A percentile compares a stretch with the other conserved stretches of the same genome.
phyloP scores from a whole-genome alignment of 2,797 vertebrate species.

The Hippoglossus hippoglossus region DNA sequence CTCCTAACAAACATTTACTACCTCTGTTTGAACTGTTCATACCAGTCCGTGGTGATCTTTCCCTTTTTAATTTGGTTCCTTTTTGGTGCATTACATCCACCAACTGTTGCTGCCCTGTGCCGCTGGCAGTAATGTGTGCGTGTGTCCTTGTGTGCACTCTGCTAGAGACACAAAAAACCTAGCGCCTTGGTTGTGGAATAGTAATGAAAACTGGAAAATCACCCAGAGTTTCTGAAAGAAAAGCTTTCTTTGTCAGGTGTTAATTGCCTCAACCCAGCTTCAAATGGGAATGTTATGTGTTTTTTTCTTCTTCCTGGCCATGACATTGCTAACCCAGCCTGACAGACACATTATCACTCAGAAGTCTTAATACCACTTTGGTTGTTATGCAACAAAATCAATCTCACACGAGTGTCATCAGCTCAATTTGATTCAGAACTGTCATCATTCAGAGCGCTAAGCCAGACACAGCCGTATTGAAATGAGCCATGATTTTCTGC shows the following conservation, averaged over 20 bases:
- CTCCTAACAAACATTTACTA: not conserved
- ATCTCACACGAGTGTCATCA: slow-evolving; percentile 26
- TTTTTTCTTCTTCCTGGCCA: not conserved
- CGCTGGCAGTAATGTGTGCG: not conserved
- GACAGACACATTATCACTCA: slow-evolving; percentile 6
- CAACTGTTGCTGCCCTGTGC: not conserved
- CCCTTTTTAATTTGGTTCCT: not conserved
- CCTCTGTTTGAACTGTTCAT: not conserved
- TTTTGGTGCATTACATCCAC: not conserved
- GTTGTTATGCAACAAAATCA: slow-evolving; percentile 25
- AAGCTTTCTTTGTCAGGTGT: not conserved
- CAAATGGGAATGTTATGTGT: not conserved
- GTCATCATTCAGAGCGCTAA: slow-evolving; percentile 33
- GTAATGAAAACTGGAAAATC: not conserved
- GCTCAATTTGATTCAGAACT: slow-evolving; percentile 36
- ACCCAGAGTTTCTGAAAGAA: slow-evolving; percentile 1
- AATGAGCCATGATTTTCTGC: slow-evolving; percentile 54
- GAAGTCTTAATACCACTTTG: slow-evolving; percentile 9
- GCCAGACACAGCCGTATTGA: slow-evolving; percentile 20
- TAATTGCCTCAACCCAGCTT: not conserved
- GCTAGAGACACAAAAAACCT: not conserved
- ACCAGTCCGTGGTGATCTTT: not conserved
- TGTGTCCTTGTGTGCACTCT: accelerated
- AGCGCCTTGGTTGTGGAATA: not conserved
- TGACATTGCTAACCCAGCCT: not conserved